Base-by-base conservation (phyloP, 2,113 vertebrate genomes). In the Bubo blakistoni region DNA sequence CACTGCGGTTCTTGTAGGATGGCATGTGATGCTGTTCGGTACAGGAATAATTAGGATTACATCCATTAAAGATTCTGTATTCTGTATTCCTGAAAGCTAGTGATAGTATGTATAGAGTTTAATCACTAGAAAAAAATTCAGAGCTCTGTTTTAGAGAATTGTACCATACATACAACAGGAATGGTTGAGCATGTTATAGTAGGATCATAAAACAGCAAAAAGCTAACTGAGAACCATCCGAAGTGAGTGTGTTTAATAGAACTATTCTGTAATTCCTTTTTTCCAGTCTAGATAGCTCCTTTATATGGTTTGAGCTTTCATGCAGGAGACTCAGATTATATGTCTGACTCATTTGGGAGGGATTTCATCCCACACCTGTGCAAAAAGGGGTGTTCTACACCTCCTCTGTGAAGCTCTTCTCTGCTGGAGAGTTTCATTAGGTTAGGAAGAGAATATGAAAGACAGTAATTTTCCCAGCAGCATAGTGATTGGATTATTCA, bases 121-220 rank as follows among this genome's bases (percentile, higher is more conserved):
- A 46, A 78, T 34, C n/a, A 24, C n/a, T 63, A 40, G 29, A 76
- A 49, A 21, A 69, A 18, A 69, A 34, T 16, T 73, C 32, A 47
- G 40, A 65, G 22, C 15, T 78, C 22, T 51, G 9, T 54, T 81
- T 81, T 51, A 66, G 46, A 29, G 5, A 90, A 6, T 7, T 61
- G 16, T 27, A 17, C 42, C 19, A 4, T 24, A 7, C 7, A 1
- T n/a, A 1, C 3, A 22, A 47, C 5, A 7, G 29, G 52, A 57
- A 26, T 47, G 10, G 12, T 2, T 72, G 13, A 72, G 12, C 29
- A 40, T 49, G 13, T 67, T 71, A 8, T 9, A 38, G 11, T 4
- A 70, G 9, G 2, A 7, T 40, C 13, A 30, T 70, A 61, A 70
- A 47, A 5, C 9, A 74, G 47, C 20, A 55, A 46, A 77, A 90